Evolutionary conservation across 2,797 vertebrate species (phyloP).

Genomic region (Coendou prehensilis): DNA sequence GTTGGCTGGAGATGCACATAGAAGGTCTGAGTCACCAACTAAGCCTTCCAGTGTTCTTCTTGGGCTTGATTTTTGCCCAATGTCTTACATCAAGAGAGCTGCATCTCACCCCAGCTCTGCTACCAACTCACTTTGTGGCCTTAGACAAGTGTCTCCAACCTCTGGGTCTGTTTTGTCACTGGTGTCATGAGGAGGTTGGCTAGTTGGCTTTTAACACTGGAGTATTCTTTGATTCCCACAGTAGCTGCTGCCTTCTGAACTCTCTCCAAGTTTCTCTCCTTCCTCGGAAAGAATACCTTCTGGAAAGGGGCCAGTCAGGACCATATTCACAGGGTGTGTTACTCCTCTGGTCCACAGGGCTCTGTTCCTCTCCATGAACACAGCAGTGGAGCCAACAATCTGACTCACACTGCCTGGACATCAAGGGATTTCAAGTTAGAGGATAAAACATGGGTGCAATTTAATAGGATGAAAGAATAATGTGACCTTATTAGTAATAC

Average conservation of each 20-base stretch:
- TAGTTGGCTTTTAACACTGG: background rate
- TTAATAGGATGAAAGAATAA: slow-evolving; percentile 45
- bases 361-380: background rate
- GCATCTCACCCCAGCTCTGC: background rate
- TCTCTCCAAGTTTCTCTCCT: background rate
- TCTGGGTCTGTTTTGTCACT: background rate
- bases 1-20: background rate
- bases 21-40: background rate
- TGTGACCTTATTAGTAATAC: slow-evolving; percentile 29
- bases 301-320: background rate
- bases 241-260: slow-evolving; percentile 32
- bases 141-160: background rate
- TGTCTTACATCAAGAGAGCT: background rate
- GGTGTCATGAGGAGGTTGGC: background rate
- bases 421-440: slow-evolving; percentile 47
- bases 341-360: background rate
- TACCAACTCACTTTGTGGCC: background rate
- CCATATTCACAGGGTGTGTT: background rate
- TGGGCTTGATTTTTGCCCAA: background rate
- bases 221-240: background rate
- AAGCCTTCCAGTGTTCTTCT: background rate
- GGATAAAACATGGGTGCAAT: background rate
- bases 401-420: slow-evolving; percentile 58
- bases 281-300: background rate
- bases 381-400: background rate